These are phyloP conservation scores for Polydrusus pterygomalis DNA, from an alignment of 2,888 invertebrate species.

Conservation along the genomic window DNA sequence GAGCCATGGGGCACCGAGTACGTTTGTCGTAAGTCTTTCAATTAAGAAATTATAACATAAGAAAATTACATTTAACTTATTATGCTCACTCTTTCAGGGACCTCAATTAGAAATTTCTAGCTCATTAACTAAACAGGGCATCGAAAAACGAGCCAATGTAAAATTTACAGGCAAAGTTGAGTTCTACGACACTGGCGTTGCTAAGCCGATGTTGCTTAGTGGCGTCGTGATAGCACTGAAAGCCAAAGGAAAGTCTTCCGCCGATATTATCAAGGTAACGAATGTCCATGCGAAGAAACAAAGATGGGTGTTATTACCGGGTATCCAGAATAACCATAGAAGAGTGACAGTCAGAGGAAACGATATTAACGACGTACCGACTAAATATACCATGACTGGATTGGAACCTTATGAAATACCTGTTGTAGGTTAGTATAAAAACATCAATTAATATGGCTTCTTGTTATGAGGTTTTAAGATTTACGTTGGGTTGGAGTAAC, in stretches of 20 bases:
- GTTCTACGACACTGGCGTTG: constrained; percentile 80
- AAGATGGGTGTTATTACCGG: constrained; percentile 78
- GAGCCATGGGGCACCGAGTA: constrained; percentile 54
- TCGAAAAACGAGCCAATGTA: constrained; percentile 79
- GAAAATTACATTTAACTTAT: constrained; percentile 59
- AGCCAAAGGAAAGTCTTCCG: constrained; percentile 72
- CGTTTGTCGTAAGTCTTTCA: constrained; percentile 70
- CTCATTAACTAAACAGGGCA: constrained; percentile 67
- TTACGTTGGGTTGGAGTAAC: no score
- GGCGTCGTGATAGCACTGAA: constrained; percentile 77
- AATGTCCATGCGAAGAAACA: constrained; percentile 75
- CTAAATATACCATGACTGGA: constrained; percentile 79
- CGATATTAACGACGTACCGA: constrained; percentile 80
- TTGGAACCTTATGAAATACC: constrained; percentile 81
- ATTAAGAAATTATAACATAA: constrained; percentile 57
- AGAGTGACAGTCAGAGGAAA: constrained; percentile 78
- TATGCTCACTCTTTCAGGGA: constrained; percentile 72
- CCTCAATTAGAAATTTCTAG: constrained; percentile 73
- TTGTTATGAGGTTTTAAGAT: no score
- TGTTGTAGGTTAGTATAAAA: constrained; percentile 77
- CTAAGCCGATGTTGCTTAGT: constrained; percentile 76
- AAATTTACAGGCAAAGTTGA: constrained; percentile 80
- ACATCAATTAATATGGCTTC: no score
- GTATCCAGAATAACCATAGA: constrained; percentile 78
- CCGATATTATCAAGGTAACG: constrained; percentile 75